Evolutionary conservation across 2,888 invertebrate species (phyloP).

Genomic region (Cinara cedri): DNA sequence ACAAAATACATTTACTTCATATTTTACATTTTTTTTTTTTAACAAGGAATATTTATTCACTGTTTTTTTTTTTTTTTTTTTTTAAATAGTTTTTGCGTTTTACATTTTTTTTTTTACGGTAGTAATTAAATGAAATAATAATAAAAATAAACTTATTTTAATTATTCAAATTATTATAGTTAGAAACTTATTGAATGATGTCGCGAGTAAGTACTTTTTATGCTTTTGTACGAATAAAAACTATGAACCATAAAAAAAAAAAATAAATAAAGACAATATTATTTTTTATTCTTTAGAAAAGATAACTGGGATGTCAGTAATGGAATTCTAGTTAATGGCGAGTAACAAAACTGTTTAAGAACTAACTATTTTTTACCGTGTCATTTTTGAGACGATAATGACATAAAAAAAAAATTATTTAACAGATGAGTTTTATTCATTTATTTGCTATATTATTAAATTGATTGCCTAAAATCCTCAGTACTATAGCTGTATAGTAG

Average conservation of each 20-base stretch:
- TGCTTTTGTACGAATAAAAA: neutral
- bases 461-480: neutral
- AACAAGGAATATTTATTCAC: too few species aligned
- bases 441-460: neutral
- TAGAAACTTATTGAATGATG: too few species aligned
- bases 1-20: too few species aligned
- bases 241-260: slow-evolving; percentile 15
- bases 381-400: slow-evolving; percentile 36
- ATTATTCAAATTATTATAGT: too few species aligned
- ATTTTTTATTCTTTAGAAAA: neutral
- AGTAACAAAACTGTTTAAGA: slow-evolving; percentile 22
- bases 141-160: too few species aligned
- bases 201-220: too few species aligned
- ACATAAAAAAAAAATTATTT: slow-evolving; percentile 29
- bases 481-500: neutral
- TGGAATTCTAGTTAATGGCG: slow-evolving; percentile 40
- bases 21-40: too few species aligned
- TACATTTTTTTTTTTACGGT: too few species aligned
- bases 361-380: slow-evolving; percentile 42
- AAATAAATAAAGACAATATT: neutral
- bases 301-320: slow-evolving; percentile 33
- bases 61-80: too few species aligned
- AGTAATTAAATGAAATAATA: too few species aligned
- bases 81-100: too few species aligned
- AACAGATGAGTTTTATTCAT: slow-evolving; percentile 41